phyloP scores from a whole-genome alignment of 1,140 invertebrate species.

The Aphidius ervi region DNA sequence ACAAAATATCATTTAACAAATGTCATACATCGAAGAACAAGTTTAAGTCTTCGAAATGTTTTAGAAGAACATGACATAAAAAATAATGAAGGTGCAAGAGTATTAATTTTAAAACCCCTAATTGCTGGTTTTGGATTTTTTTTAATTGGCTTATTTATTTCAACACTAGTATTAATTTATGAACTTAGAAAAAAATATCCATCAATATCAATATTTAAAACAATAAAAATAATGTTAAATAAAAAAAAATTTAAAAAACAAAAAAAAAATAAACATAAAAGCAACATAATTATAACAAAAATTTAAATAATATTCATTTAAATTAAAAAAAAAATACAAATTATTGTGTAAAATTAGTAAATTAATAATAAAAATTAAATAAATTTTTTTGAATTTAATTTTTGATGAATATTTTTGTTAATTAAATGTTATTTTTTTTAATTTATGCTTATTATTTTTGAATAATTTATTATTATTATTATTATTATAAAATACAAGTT shows the following conservation, averaged over 20 bases:
- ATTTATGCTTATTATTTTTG: no score
- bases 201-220: not conserved
- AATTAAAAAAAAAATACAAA: no score
- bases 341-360: no score
- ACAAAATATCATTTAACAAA: slow-evolving; percentile 33
- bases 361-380: no score
- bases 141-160: slow-evolving; percentile 29
- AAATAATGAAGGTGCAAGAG: slow-evolving; percentile 23
- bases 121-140: slow-evolving; percentile 38
- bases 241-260: not conserved
- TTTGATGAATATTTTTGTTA: no score
- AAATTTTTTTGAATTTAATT: not conserved
- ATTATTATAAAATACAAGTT: no score
- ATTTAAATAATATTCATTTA: no score
- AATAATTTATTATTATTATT: no score
- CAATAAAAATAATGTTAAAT: not conserved
- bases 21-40: slow-evolving; percentile 34
- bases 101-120: slow-evolving; percentile 37
- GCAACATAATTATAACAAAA: no score
- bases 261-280: not conserved
- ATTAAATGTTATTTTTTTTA: no score
- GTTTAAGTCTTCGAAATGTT: slow-evolving; percentile 32
- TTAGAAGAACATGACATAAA: slow-evolving; percentile 36
- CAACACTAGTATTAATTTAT: slow-evolving; percentile 34
- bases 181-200: slow-evolving; percentile 27